These are phyloP conservation scores for Zaprionus capensis DNA, from an alignment of 1,140 invertebrate species.

Conservation along the genomic window DNA sequence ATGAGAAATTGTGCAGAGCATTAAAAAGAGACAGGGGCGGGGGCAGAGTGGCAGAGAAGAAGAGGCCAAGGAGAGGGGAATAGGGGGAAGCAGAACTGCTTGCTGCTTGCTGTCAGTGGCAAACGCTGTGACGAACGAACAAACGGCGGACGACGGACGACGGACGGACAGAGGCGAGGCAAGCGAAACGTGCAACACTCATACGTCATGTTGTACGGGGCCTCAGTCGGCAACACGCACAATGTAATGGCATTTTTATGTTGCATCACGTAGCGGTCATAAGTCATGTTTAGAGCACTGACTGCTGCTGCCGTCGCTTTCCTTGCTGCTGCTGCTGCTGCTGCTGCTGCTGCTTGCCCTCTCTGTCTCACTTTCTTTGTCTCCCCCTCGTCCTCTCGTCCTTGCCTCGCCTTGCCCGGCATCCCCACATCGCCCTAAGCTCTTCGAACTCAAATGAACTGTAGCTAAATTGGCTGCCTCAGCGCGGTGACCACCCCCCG, in stretches of 20 bases:
- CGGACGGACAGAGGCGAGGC: conserved; percentile 28
- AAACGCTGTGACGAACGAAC: conserved; percentile 52
- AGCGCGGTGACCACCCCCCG: not conserved
- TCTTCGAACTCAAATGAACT: conserved; percentile 74
- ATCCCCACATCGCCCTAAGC: conserved; percentile 20
- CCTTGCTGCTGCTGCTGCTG: conserved; percentile 26
- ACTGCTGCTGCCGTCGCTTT: conserved; percentile 24
- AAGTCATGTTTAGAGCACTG: conserved; percentile 83
- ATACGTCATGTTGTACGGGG: conserved; percentile 75
- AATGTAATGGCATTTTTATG: conserved; percentile 84
- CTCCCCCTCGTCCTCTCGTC: not conserved
- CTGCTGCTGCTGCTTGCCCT: conserved; percentile 17
- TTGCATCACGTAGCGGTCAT: conserved; percentile 84
- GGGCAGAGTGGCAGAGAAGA: not conserved
- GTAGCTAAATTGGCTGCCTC: conserved; percentile 72
- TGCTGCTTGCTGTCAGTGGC: conserved; percentile 63
- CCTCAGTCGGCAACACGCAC: conserved; percentile 62
- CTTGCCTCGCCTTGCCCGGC: not conserved
- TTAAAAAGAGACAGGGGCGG: conserved; percentile 30
- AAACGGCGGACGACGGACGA: conserved; percentile 1
- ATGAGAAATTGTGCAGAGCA: conserved; percentile 68
- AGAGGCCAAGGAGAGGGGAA: not conserved
- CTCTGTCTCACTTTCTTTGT: not conserved
- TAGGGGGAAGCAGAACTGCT: not conserved
- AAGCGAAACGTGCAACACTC: conserved; percentile 77